Evolutionary conservation across 2,113 vertebrate species (phyloP).

Genomic region (Galbula dea): DNA sequence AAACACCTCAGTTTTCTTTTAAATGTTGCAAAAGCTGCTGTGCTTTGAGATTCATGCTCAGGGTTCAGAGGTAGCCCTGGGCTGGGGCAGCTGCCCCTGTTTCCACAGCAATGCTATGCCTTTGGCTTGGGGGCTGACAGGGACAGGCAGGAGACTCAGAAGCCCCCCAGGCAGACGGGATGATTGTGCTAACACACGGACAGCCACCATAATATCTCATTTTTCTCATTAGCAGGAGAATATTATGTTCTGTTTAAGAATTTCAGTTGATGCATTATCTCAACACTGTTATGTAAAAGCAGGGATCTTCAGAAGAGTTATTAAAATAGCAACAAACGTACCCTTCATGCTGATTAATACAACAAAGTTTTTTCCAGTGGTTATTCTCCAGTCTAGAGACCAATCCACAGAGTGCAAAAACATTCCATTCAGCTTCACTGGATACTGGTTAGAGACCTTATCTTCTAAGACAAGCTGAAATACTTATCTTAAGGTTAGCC

Average conservation of each 20-base stretch:
- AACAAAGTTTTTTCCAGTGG: background rate
- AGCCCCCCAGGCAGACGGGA: background rate
- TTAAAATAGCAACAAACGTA: background rate
- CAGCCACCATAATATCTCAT: background rate
- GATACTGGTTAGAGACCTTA: background rate
- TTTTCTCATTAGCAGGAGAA: background rate
- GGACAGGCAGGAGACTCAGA: background rate
- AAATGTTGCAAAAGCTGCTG: background rate
- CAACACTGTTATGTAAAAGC: background rate
- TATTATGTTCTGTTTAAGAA: background rate
- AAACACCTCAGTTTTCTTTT: background rate
- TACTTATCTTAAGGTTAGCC: background rate
- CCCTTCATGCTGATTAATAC: background rate
- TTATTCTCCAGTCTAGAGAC: background rate
- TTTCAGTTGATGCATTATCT: background rate
- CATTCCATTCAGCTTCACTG: background rate
- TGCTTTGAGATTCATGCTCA: background rate
- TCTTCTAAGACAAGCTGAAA: conserved; percentile 5
- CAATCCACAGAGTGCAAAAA: background rate
- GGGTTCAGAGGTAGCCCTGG: rapidly evolving
- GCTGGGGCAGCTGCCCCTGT: background rate
- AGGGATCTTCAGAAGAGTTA: background rate
- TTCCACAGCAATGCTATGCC: rapidly evolving
- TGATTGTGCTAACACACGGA: background rate
- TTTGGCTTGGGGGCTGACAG: background rate